A percentile compares a stretch with the other conserved stretches of the same genome.
Evolutionary conservation across 2,797 vertebrate species (phyloP).

Genomic region (Gallinago stenura): DNA sequence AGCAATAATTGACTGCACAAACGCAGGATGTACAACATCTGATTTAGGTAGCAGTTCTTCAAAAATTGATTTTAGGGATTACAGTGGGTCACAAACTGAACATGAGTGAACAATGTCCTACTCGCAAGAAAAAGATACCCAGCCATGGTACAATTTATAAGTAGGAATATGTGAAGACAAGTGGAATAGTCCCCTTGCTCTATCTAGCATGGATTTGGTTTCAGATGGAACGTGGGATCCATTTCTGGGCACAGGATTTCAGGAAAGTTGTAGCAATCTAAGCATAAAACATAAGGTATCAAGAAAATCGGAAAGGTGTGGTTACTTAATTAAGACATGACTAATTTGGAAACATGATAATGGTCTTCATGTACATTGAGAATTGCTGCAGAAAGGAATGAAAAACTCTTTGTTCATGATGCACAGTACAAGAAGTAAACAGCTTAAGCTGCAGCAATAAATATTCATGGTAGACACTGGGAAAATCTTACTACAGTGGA

Average conservation of each 20-base stretch:
- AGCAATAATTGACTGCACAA: constrained; percentile 3
- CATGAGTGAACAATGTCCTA: neutral
- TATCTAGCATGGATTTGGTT: neutral
- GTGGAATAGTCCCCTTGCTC: neutral
- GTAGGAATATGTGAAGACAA: neutral
- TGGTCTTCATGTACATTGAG: neutral
- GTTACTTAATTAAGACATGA: neutral
- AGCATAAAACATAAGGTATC: neutral
- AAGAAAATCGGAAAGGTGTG: neutral
- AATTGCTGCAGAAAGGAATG: neutral
- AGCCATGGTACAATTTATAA: neutral
- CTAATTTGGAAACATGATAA: neutral
- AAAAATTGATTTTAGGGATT: neutral
- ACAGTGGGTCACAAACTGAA: neutral
- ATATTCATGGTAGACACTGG: neutral
- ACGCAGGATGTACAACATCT: neutral
- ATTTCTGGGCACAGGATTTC: neutral
- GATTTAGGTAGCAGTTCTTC: neutral
- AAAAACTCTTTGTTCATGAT: neutral
- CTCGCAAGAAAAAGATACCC: neutral
- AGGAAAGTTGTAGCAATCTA: neutral
- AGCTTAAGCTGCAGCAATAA: neutral
- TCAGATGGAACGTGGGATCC: neutral
- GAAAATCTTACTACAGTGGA: neutral
- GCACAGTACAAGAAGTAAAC: neutral